A percentile compares a stretch with the other conserved stretches of the same genome.
Conservation (phyloP, 2,113 vertebrate genomes). For the Bufo gargarizans region DNA sequence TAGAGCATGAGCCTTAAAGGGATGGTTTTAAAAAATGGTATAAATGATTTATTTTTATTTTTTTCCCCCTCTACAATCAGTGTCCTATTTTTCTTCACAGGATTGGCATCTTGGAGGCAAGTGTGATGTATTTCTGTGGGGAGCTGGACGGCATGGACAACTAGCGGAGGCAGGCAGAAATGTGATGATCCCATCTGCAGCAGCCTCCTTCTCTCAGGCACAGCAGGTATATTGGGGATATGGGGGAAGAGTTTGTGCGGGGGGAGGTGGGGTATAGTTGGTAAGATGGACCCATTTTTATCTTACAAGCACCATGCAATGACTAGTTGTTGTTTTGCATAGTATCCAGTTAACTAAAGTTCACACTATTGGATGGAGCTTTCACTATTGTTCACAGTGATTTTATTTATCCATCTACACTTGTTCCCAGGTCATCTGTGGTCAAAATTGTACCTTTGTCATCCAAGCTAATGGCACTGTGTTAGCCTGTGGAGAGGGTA, state of each 20-base stretch:
- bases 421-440: slow-evolving; percentile 76
- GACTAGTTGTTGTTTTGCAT: not conserved
- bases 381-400: not conserved
- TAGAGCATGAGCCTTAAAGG: not conserved
- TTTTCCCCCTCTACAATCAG: not conserved
- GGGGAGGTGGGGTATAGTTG: no score
- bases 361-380: no score
- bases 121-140: slow-evolving; percentile 93
- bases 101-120: slow-evolving; percentile 98
- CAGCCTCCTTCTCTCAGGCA: slow-evolving; percentile 92
- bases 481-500: slow-evolving; percentile 83
- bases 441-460: slow-evolving; percentile 84
- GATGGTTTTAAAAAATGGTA: not conserved
- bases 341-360: no score
- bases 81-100: slow-evolving; percentile 65
- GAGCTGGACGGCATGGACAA: slow-evolving; percentile 93
- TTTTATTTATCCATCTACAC: not conserved
- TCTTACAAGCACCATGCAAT: no score
- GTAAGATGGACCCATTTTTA: no score
- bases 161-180: slow-evolving; percentile 94
- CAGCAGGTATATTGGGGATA: slow-evolving; percentile 82
- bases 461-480: slow-evolving; percentile 84
- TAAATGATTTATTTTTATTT: no score
- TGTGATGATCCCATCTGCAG: slow-evolving; percentile 86
- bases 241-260: no score